These are phyloP conservation scores for Papilio polyxenes DNA, from an alignment of 1,140 invertebrate species.

Conservation along the genomic window DNA sequence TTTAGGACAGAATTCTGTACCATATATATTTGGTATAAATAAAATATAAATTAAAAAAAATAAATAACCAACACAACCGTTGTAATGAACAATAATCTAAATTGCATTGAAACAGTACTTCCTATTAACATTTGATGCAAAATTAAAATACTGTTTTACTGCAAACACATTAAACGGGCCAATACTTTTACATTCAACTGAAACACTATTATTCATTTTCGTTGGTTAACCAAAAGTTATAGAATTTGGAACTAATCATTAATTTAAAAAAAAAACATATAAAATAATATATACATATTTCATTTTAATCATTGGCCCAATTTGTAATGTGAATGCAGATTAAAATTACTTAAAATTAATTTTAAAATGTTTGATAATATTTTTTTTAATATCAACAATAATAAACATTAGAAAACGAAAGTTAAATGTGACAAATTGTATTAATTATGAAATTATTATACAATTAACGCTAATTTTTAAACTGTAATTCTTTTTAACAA, in stretches of 20 bases:
- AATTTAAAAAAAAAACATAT: background rate
- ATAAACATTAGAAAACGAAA: constrained; percentile 38
- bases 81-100: constrained; percentile 53
- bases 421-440: constrained; percentile 31
- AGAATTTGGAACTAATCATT: background rate
- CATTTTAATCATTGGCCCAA: constrained; percentile 19
- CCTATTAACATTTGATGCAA: constrained; percentile 40
- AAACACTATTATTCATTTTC: too few species aligned
- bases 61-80: constrained; percentile 78
- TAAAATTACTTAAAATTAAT: constrained; percentile 13
- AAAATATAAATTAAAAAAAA: constrained; percentile 76
- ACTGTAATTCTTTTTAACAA: constrained; percentile 21
- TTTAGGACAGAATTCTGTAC: constrained; percentile 33
- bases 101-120: constrained; percentile 49
- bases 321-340: constrained; percentile 31
- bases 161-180: constrained; percentile 10
- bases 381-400: constrained; percentile 35
- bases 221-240: background rate
- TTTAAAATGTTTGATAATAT: constrained; percentile 34
- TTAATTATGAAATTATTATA: constrained; percentile 34
- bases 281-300: background rate
- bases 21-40: constrained; percentile 72
- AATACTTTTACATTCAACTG: constrained; percentile 2
- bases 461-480: constrained; percentile 32
- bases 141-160: constrained; percentile 42